Conservation (phyloP, 2,888 invertebrate genomes). For the Plemyria rubiginata region DNA sequence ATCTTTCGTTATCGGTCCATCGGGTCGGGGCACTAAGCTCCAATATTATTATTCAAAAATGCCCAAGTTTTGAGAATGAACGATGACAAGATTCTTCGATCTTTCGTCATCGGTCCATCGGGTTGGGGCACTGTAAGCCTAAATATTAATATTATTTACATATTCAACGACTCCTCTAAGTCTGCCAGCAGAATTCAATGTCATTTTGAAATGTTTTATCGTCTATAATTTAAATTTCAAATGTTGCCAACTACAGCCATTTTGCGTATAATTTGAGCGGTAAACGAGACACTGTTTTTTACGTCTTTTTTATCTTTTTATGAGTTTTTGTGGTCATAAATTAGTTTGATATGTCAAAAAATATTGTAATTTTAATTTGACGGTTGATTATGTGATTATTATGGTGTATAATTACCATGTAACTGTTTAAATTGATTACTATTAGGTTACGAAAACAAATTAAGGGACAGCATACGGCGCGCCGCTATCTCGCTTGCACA, state of each 20-base stretch:
- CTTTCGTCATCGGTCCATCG: too few species aligned
- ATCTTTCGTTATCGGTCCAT: too few species aligned
- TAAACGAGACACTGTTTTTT: constrained; percentile 39
- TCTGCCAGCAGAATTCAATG: constrained; percentile 38
- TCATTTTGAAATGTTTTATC: constrained; percentile 39
- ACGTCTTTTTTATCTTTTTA: constrained; percentile 33
- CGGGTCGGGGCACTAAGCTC: not conserved
- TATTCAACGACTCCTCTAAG: constrained; percentile 38
- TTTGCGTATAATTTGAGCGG: constrained; percentile 40
- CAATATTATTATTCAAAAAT: constrained; percentile 10
- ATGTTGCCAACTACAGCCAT: constrained; percentile 34
- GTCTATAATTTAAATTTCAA: constrained; percentile 42
- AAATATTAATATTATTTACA: constrained; percentile 22
- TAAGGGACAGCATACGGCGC: too few species aligned
- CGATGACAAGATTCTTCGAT: too few species aligned
- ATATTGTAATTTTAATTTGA: constrained; percentile 14
- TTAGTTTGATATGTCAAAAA: constrained; percentile 12
- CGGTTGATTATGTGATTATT: constrained; percentile 6
- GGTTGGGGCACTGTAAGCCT: not conserved
- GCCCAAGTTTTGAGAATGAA: too few species aligned
- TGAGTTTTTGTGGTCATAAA: constrained; percentile 32
- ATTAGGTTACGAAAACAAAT: too few species aligned
- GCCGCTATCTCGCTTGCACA: too few species aligned
- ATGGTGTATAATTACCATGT: not conserved
- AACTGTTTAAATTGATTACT: too few species aligned